Evolutionary conservation across 2,797 vertebrate genomes (phyloP).

Genomic region (Spondyliosoma cantharus): DNA sequence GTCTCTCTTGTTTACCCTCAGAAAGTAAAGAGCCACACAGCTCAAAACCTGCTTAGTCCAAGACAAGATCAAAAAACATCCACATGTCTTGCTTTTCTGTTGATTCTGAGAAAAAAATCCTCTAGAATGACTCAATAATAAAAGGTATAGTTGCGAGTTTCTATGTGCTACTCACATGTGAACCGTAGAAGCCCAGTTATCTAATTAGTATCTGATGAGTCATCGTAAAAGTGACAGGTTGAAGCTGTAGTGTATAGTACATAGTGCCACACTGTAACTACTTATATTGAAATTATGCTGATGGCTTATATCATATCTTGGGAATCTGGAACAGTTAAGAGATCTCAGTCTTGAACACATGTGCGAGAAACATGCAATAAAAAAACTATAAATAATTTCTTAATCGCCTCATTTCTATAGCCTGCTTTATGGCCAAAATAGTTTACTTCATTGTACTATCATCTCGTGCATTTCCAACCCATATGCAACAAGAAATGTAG

Average conservation of each 20-base stretch:
- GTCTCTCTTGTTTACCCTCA: conserved; percentile 18
- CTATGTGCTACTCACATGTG: not conserved
- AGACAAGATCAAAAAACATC: not conserved
- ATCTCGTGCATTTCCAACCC: not conserved
- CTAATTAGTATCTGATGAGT: conserved; percentile 26
- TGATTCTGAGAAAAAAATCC: conserved; percentile 1
- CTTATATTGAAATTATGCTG: not conserved
- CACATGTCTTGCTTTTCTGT: conserved; percentile 14
- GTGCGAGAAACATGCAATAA: conserved; percentile 4
- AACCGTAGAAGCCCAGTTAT: not conserved
- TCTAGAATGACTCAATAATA: not conserved
- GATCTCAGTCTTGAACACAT: not conserved
- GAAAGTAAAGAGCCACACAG: not conserved
- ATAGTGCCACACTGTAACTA: not conserved
- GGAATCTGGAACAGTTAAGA: not conserved
- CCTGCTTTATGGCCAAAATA: not conserved
- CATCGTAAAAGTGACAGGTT: not conserved
- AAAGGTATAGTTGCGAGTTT: not conserved
- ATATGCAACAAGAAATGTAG: not conserved
- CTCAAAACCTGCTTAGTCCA: not conserved
- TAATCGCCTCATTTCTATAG: not conserved
- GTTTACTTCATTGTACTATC: not conserved
- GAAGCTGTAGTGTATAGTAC: conserved; percentile 1
- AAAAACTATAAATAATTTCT: not conserved
- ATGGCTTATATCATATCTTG: not conserved